A percentile compares a stretch with the other conserved stretches of the same genome.
These are phyloP conservation scores for Montipora capricornis DNA, from an alignment of 64 coral and sea anemone species.

Conservation along the genomic window DNA sequence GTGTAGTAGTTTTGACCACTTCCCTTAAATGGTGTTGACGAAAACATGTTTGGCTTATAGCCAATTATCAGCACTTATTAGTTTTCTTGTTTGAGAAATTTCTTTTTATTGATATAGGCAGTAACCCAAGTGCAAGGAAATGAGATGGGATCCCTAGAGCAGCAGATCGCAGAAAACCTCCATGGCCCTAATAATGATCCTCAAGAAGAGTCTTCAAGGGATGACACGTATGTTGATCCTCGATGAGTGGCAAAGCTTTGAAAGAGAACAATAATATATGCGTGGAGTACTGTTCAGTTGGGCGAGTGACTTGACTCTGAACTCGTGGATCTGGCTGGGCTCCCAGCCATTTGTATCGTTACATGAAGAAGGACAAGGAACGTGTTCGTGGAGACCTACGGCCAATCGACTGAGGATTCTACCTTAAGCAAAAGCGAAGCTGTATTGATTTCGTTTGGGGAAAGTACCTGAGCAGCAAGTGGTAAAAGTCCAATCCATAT, in stretches of 20 bases:
- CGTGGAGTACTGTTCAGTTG: not conserved
- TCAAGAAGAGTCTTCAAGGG: not conserved
- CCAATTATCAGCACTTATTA: too few relatives aligned
- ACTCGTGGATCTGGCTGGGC: not conserved
- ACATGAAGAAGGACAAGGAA: not conserved
- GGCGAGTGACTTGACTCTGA: not conserved
- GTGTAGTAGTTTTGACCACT: too few relatives aligned
- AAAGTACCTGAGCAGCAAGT: too few relatives aligned
- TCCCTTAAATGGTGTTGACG: too few relatives aligned
- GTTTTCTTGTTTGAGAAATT: not conserved
- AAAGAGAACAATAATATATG: not conserved
- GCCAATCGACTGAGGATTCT: too few relatives aligned
- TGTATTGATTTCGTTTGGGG: too few relatives aligned
- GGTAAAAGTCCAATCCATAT: too few relatives aligned
- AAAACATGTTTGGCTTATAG: too few relatives aligned
- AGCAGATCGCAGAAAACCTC: conserved; percentile 31
- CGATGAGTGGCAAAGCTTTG: not conserved
- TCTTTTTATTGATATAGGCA: not conserved
- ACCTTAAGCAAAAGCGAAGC: too few relatives aligned
- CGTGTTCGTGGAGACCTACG: not conserved
- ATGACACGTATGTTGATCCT: conserved; percentile 9
- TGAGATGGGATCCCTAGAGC: conserved; percentile 7
- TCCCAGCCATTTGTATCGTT: not conserved
- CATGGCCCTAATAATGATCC: not conserved
- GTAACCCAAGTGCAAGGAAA: conserved; percentile 37